Conservation (phyloP, 2,888 invertebrate species). For the Piscicola geometra region DNA sequence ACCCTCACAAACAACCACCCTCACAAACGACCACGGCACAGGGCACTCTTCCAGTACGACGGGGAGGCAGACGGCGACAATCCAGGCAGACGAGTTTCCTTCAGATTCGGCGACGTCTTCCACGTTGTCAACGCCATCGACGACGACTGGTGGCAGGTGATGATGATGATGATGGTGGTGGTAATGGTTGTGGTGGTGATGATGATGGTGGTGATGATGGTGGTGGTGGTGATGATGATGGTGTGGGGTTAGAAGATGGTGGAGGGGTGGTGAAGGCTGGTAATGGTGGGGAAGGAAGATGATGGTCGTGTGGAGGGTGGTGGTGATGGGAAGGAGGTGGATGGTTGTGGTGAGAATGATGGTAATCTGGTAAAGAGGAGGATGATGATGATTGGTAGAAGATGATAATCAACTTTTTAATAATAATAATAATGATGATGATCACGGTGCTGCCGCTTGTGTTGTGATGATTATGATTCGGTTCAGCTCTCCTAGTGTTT, state of each 20-base stretch:
- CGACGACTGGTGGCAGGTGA: slow-evolving; percentile 95
- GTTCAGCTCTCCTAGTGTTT: too few relatives aligned
- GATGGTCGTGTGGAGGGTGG: background rate
- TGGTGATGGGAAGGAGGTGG: background rate
- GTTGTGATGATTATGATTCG: too few relatives aligned
- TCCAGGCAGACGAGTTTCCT: slow-evolving; percentile 88
- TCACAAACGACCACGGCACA: too few relatives aligned
- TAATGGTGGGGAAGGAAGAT: background rate
- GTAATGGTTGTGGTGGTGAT: background rate
- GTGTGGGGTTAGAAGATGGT: background rate
- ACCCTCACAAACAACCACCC: too few relatives aligned
- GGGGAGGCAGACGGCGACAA: slow-evolving; percentile 92
- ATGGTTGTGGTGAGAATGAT: too few relatives aligned
- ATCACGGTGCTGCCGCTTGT: too few relatives aligned
- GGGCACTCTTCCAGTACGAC: slow-evolving; percentile 96
- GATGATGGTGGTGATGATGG: background rate
- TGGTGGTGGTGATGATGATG: background rate
- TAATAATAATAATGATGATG: too few relatives aligned
- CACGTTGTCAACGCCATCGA: slow-evolving; percentile 98
- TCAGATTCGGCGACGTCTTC: slow-evolving; percentile 93
- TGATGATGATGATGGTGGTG: background rate
- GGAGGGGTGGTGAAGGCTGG: background rate
- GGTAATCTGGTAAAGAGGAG: too few relatives aligned
- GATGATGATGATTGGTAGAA: too few relatives aligned
- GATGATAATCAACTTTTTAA: too few relatives aligned